A percentile compares a stretch with the other conserved stretches of the same genome.
These are phyloP conservation scores for Polypedilum vanderplanki DNA, from an alignment of 1,140 invertebrate genomes.

Conservation along the genomic window DNA sequence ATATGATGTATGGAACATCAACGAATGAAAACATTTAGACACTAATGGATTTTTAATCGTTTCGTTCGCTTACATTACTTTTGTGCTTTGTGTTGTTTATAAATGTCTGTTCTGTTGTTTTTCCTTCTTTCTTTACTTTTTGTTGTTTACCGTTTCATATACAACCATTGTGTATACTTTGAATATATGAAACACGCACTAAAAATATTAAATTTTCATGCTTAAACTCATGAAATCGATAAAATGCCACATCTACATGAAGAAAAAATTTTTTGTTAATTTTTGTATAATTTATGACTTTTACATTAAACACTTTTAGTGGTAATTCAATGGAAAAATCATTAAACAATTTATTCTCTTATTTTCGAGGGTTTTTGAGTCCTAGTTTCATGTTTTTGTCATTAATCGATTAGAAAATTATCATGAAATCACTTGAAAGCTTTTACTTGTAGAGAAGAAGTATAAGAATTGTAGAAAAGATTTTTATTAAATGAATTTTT, in stretches of 20 bases:
- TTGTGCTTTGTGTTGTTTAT: not conserved
- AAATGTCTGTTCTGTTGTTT: not conserved
- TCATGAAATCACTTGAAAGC: not conserved
- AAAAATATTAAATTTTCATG: constrained; percentile 15
- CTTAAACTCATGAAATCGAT: not conserved
- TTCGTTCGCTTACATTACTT: not conserved
- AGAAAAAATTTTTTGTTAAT: not conserved
- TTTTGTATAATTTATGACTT: constrained; percentile 20
- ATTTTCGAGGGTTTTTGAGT: not conserved
- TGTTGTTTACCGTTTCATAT: not conserved
- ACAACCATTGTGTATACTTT: not conserved
- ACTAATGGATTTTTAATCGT: constrained; percentile 19
- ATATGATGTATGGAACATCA: constrained; percentile 12
- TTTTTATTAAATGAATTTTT: too few species aligned
- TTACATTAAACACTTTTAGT: not conserved
- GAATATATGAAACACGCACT: constrained; percentile 5
- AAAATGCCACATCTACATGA: not conserved
- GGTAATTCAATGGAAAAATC: not conserved
- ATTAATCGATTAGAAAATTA: constrained; percentile 14
- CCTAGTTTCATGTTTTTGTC: not conserved
- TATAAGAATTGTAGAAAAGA: too few species aligned
- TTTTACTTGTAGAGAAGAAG: too few species aligned
- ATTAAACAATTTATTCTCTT: not conserved
- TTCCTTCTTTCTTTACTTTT: not conserved
- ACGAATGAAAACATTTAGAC: constrained; percentile 18